Conservation (phyloP, 2,888 invertebrate genomes). For the Drosophila engyochracea region DNA sequence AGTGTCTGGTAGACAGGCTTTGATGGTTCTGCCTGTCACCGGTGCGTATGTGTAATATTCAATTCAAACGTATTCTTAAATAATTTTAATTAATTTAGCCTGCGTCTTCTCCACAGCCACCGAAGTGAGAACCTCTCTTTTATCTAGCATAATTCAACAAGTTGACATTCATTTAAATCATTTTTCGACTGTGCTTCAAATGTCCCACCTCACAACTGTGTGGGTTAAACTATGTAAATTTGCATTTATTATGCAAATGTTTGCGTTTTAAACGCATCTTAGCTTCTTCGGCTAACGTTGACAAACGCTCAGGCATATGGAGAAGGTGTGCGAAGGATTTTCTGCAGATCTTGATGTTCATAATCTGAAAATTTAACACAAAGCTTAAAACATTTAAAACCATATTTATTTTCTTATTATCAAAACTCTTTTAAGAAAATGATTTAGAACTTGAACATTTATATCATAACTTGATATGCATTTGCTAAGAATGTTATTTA, state of each 20-base stretch:
- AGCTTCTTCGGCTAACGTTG: conserved; percentile 17
- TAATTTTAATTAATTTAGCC: conserved; percentile 72
- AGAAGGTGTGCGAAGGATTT: conserved; percentile 16
- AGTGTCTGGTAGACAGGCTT: conserved; percentile 24
- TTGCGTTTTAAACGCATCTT: conserved; percentile 50
- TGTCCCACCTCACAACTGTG: conserved; percentile 33
- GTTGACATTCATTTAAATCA: conserved; percentile 65
- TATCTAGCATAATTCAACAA: conserved; percentile 53
- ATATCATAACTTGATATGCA: background rate
- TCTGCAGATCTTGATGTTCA: conserved; percentile 4
- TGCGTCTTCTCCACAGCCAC: background rate
- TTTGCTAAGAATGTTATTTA: background rate
- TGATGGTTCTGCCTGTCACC: conserved; percentile 46
- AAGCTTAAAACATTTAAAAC: background rate
- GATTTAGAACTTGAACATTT: background rate
- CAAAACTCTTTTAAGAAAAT: background rate
- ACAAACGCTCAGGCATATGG: conserved; percentile 16
- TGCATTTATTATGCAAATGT: conserved; percentile 65
- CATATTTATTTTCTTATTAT: background rate
- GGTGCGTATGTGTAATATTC: conserved; percentile 42
- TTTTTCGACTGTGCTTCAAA: conserved; percentile 28
- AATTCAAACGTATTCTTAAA: conserved; percentile 28
- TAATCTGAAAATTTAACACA: conserved; percentile 4
- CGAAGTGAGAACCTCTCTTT: background rate
- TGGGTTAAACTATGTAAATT: conserved; percentile 62